A percentile compares a stretch with the other conserved stretches of the same genome.
These are phyloP conservation scores for Scolanthus callimorphus DNA, from an alignment of 92 coral and sea anemone genomes.

Conservation along the genomic window DNA sequence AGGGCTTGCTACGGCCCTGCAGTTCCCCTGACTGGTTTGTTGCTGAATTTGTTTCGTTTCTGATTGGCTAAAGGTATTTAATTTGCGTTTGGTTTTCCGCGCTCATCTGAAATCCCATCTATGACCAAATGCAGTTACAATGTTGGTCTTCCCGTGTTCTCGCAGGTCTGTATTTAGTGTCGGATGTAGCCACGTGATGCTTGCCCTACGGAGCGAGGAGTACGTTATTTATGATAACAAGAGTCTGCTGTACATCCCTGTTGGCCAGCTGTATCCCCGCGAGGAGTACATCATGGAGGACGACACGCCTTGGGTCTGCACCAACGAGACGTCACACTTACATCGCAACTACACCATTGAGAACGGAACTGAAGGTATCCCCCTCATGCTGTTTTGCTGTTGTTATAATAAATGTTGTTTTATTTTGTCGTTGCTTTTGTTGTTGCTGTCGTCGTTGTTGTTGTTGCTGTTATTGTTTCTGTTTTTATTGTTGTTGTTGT, in stretches of 20 bases:
- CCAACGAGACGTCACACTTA: slow-evolving; percentile 41
- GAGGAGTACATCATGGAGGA: slow-evolving; percentile 58
- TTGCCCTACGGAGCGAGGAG: slow-evolving; percentile 34
- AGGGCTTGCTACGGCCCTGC: too few relatives aligned
- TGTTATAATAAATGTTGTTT: too few relatives aligned
- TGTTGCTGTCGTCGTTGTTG: too few relatives aligned
- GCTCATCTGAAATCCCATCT: too few relatives aligned
- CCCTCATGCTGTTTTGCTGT: too few relatives aligned
- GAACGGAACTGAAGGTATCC: neutral
- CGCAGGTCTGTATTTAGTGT: slow-evolving; percentile 45
- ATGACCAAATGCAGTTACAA: too few relatives aligned
- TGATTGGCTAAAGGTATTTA: too few relatives aligned
- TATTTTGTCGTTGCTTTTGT: too few relatives aligned
- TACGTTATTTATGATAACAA: slow-evolving; percentile 49
- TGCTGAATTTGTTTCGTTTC: neutral
- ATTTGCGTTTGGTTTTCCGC: neutral
- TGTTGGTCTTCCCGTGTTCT: too few relatives aligned
- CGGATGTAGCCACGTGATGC: slow-evolving; percentile 42
- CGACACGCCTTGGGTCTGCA: slow-evolving; percentile 53
- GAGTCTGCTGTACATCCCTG: slow-evolving; percentile 50
- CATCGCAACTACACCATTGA: neutral
- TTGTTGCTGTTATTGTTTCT: too few relatives aligned
- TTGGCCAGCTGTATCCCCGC: slow-evolving; percentile 44
- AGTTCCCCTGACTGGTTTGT: too few relatives aligned
- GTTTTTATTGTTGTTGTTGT: too few relatives aligned